Conservation (phyloP, 2,797 vertebrate species). For the Gallinago stenura region DNA sequence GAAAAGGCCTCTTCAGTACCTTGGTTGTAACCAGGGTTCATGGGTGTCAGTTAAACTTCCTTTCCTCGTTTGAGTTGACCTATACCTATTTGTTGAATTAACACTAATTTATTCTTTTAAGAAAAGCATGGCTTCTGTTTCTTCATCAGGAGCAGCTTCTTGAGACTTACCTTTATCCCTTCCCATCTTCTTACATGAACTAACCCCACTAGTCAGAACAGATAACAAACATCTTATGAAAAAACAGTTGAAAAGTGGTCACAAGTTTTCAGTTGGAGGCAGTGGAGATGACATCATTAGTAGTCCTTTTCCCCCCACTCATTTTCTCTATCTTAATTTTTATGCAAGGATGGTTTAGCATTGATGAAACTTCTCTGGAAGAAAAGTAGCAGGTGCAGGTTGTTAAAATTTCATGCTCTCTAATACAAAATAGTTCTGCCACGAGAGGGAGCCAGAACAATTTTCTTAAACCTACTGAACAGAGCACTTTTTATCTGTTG, state of each 20-base stretch:
- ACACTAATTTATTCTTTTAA: background rate
- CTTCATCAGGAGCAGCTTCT: background rate
- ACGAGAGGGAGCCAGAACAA: conserved; percentile 12
- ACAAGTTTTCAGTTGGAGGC: background rate
- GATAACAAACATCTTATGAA: background rate
- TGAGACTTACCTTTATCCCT: background rate
- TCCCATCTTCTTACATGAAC: background rate
- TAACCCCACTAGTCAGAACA: background rate
- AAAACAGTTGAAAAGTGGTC: background rate
- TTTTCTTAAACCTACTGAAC: background rate
- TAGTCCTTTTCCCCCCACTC: background rate
- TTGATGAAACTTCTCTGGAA: background rate
- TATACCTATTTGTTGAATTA: background rate
- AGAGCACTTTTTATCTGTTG: background rate
- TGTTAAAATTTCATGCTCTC: rapidly evolving
- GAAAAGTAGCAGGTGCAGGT: background rate
- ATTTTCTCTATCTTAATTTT: background rate
- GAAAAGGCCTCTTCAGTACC: background rate
- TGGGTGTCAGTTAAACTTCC: background rate
- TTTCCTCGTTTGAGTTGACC: background rate
- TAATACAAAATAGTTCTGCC: background rate
- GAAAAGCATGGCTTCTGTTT: background rate
- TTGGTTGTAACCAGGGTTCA: background rate
- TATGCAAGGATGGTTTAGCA: background rate
- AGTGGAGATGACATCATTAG: background rate